Evolutionary conservation across 2,797 vertebrate species (phyloP).

Genomic region (Cyclopterus lumpus): DNA sequence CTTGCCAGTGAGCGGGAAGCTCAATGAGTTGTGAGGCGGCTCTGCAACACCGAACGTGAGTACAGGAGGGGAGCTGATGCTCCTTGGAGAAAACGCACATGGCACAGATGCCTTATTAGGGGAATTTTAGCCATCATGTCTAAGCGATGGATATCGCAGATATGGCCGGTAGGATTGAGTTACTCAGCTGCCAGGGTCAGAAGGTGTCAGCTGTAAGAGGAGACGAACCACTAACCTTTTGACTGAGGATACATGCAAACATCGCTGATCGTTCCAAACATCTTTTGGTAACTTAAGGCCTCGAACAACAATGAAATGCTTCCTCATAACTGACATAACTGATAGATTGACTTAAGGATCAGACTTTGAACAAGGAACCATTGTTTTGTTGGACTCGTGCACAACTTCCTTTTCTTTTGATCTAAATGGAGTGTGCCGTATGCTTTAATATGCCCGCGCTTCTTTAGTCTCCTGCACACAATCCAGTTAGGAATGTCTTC

Average conservation of each 20-base stretch:
- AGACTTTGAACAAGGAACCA: slow-evolving; percentile 31
- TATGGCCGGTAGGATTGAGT: slow-evolving; percentile 44
- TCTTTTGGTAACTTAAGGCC: slow-evolving; percentile 30
- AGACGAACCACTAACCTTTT: slow-evolving; percentile 69
- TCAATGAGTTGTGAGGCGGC: slow-evolving; percentile 54
- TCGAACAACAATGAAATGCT: slow-evolving; percentile 41
- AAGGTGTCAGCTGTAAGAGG: slow-evolving; percentile 63
- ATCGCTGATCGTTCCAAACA: slow-evolving; percentile 30
- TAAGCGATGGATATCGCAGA: slow-evolving; percentile 55
- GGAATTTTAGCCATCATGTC: slow-evolving; percentile 46
- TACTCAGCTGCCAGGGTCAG: slow-evolving; percentile 65
- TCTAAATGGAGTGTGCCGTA: slow-evolving; percentile 57
- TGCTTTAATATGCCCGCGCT: slow-evolving; percentile 43
- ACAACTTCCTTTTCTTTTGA: slow-evolving; percentile 50
- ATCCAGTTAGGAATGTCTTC: slow-evolving; percentile 57
- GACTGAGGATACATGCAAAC: slow-evolving; percentile 28
- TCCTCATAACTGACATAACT: slow-evolving; percentile 13
- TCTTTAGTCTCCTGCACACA: slow-evolving; percentile 25
- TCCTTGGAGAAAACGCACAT: slow-evolving; percentile 40
- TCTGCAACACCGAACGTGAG: slow-evolving; percentile 38
- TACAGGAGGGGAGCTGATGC: slow-evolving; percentile 30
- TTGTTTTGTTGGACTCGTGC: slow-evolving; percentile 36
- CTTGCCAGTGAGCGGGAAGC: slow-evolving; percentile 39
- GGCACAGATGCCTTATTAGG: slow-evolving; percentile 46
- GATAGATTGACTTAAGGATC: slow-evolving; percentile 45